Evolutionary conservation across 2,888 invertebrate species (phyloP), one percentile per base, ranked within the genome.

Genomic region (Orthosia incerta): DNA sequence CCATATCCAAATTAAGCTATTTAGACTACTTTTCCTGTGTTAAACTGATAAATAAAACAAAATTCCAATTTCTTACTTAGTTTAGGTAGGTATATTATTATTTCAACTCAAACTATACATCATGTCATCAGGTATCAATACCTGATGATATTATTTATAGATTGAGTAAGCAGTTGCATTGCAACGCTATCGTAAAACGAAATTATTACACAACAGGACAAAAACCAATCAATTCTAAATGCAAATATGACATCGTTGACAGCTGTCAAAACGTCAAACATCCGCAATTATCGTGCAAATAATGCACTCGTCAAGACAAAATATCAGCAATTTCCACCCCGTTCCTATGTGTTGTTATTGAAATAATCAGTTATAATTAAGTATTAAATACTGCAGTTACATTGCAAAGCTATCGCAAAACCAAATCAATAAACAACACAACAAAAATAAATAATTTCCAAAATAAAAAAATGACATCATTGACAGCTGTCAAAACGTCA

Each of bases 401-500:
- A 68, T 16, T 20, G 12, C 45, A 71, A 61, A n/a, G 11, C 26
- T 57, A 69, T 71, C 65, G 57, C 57, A 31, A 61, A 59, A n/a
- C 26, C 12, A 31, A 74, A 72, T 66, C 62, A 72, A 62, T 60
- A 69, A 61, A 60, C 61, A 73, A 66, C 18, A 67, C 48, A 56
- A 80, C 39, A 39, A 39, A 9, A 39, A 39, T 62, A 71, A 82
- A 78, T 67, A 51, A 70, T 76, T 80, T 80, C 74, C 23, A 68
- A n/a, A 76, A 76, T 67, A 75, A 56, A 76, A 78, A 77, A 46
- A n/a, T 68, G 69, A 78, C 74, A 78, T 26, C 60, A 73, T 70
- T 85, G 89, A 87, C 87, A 88, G 86, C 88, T 89, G 89, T 88
- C 89, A 88, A 85, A 88, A 80, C 76, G 77, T 80, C 80, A 80